These are phyloP conservation scores for Heliornis fulica DNA, from an alignment of 2,113 vertebrate genomes.

Conservation along the genomic window DNA sequence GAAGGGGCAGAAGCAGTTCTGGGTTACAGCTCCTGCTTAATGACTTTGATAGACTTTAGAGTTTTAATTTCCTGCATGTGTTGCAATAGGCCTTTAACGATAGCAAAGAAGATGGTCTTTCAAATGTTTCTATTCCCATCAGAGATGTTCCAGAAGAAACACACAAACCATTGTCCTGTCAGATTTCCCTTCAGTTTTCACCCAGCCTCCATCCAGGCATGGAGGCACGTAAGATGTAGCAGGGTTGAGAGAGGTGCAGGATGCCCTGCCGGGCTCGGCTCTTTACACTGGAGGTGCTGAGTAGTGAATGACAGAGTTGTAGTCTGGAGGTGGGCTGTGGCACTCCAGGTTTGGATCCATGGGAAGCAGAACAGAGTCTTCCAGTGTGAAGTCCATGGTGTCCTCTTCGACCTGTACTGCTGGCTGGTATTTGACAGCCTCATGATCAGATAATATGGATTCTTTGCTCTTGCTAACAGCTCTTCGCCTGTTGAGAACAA, in stretches of 20 bases:
- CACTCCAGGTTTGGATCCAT: constrained; percentile 86
- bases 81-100: neutral
- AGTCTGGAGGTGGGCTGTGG: constrained; percentile 92
- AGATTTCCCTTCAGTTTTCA: neutral
- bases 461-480: constrained; percentile 87
- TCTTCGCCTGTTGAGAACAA: constrained; percentile 75
- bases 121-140: neutral
- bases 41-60: rapidly evolving
- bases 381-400: constrained; percentile 81
- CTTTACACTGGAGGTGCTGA: constrained; percentile 84
- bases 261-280: neutral
- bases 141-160: neutral
- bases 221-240: neutral
- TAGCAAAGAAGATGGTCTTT: neutral
- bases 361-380: constrained; percentile 75
- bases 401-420: constrained; percentile 64
- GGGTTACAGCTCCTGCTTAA: neutral
- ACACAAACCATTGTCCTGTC: neutral
- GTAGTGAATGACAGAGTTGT: constrained; percentile 90
- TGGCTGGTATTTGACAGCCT: constrained; percentile 74
- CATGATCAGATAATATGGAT: constrained; percentile 79
- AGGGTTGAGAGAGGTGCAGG: neutral
- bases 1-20: neutral
- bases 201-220: neutral
- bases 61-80: neutral